phyloP scores from a whole-genome alignment of 2,113 vertebrate genomes.

The Barnardius zonarius region DNA sequence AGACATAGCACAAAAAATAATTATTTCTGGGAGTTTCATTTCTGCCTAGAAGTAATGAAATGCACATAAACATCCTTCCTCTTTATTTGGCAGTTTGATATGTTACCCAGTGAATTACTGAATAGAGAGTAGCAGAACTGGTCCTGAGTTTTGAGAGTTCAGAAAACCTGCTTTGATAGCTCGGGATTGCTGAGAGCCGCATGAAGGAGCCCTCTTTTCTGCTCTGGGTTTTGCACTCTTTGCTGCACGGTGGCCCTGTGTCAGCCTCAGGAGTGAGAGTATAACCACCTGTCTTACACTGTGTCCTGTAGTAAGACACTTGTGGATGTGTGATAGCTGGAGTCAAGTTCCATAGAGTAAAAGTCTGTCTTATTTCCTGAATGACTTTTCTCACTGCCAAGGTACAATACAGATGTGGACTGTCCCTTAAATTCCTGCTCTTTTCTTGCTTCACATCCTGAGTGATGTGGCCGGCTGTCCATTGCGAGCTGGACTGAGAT shows the following conservation, averaged over 20 bases:
- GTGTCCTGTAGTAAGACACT: not conserved
- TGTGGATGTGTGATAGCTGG: not conserved
- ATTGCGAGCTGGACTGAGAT: not conserved
- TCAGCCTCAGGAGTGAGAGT: not conserved
- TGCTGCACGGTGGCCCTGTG: fast-evolving
- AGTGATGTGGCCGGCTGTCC: not conserved
- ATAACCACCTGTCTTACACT: not conserved
- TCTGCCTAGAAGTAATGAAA: not conserved
- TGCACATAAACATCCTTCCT: not conserved
- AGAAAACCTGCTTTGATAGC: not conserved
- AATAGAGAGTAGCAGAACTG: not conserved
- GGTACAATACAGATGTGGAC: fast-evolving
- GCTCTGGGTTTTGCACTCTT: not conserved
- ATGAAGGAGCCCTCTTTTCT: not conserved
- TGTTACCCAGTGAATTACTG: not conserved
- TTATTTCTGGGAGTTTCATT: not conserved
- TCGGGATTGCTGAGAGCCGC: fast-evolving
- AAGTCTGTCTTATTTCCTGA: not conserved
- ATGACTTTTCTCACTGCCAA: not conserved
- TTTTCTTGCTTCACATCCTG: not conserved
- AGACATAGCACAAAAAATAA: not conserved
- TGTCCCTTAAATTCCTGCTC: not conserved
- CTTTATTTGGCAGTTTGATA: not conserved
- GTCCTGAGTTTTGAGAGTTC: not conserved
- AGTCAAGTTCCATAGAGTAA: not conserved